A percentile compares a stretch with the other conserved stretches of the same genome.
These are phyloP conservation scores for Archilochus colubris DNA, from an alignment of 2,113 vertebrate genomes.

Conservation along the genomic window DNA sequence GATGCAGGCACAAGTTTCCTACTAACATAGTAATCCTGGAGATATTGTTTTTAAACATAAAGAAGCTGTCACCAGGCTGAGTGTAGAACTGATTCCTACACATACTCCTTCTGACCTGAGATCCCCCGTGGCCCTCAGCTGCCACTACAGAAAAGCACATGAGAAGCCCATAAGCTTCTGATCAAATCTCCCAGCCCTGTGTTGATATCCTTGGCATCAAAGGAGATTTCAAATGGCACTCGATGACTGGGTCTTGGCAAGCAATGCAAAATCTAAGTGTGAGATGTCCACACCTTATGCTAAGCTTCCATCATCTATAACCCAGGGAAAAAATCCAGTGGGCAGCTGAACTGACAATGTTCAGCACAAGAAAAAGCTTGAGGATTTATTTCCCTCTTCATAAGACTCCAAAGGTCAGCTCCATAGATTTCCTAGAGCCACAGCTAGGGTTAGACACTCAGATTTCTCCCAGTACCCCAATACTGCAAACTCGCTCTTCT, in stretches of 20 bases:
- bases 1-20: not conserved
- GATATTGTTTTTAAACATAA: not conserved
- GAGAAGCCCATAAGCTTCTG: not conserved
- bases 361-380: not conserved
- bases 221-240: not conserved
- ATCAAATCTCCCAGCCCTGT: not conserved
- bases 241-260: not conserved
- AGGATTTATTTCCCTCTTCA: not conserved
- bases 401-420: not conserved
- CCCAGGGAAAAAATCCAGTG: not conserved
- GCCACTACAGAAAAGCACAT: not conserved
- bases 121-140: not conserved
- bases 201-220: not conserved
- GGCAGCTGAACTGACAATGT: not conserved
- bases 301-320: not conserved
- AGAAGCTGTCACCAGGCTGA: not conserved
- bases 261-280: not conserved
- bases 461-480: not conserved
- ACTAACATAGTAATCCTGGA: not conserved
- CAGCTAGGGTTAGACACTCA: not conserved
- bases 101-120: not conserved
- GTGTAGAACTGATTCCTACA: not conserved
- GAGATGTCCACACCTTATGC: not conserved
- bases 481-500: not conserved
- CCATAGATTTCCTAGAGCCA: not conserved